These are phyloP conservation scores for Syrrhaptes paradoxus DNA, from an alignment of 2,113 vertebrate species.

Conservation along the genomic window DNA sequence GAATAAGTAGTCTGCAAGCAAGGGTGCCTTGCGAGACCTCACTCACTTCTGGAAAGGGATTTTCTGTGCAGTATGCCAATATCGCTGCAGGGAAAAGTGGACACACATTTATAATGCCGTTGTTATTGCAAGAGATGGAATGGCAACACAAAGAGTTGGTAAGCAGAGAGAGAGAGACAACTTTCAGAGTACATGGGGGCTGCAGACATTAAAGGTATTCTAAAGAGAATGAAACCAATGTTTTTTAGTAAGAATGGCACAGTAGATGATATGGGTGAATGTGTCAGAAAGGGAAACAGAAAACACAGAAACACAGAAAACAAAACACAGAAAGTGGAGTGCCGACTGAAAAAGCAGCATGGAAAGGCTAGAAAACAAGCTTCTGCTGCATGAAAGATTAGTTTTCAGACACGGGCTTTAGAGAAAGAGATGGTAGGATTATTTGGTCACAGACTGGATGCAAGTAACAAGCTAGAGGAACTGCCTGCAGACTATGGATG, in stretches of 20 bases:
- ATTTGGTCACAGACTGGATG: not conserved
- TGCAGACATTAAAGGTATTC: not conserved
- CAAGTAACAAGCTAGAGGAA: not conserved
- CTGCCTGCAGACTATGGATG: not conserved
- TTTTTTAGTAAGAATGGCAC: not conserved
- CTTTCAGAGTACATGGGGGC: not conserved
- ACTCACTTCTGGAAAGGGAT: not conserved
- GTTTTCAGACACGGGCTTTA: not conserved
- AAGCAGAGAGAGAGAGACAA: not conserved
- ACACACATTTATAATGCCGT: not conserved
- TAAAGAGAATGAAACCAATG: not conserved
- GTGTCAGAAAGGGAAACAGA: not conserved
- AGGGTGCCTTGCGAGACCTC: not conserved
- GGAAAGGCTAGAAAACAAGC: not conserved
- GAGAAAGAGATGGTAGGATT: not conserved
- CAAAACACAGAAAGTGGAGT: fast-evolving
- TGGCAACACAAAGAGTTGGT: not conserved
- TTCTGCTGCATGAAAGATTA: not conserved
- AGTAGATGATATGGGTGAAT: not conserved
- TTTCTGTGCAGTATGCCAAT: fast-evolving
- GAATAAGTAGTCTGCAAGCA: not conserved
- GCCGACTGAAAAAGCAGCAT: not conserved
- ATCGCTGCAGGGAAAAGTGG: not conserved
- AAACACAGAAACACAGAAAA: too few relatives aligned
- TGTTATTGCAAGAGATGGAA: not conserved